phyloP scores from a whole-genome alignment of 2,113 vertebrate genomes.

The Emydocephalus ijimae region DNA sequence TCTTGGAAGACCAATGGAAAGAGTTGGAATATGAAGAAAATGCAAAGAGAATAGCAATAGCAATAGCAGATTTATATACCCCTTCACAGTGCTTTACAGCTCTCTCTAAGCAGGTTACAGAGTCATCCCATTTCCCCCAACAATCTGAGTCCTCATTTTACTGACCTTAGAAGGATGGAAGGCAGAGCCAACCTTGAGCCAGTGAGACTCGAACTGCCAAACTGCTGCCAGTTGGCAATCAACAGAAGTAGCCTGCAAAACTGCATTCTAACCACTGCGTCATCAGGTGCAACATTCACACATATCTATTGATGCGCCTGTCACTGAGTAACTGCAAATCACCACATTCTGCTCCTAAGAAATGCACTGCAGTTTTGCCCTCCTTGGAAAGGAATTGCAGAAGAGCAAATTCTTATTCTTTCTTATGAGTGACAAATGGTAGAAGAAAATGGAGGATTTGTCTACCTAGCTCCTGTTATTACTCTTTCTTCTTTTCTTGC shows the following conservation, averaged over 20 bases:
- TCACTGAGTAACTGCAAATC: background rate
- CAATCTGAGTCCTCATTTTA: too few species aligned
- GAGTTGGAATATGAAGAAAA: background rate
- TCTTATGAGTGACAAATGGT: background rate
- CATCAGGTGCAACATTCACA: background rate
- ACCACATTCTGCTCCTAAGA: background rate
- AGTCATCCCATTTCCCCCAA: too few species aligned
- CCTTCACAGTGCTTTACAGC: too few species aligned
- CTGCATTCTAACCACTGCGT: too few species aligned
- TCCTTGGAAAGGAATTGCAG: background rate
- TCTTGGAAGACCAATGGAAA: background rate
- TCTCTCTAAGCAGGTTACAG: too few species aligned
- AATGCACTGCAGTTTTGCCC: background rate
- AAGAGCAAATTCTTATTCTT: background rate
- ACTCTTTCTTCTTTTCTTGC: background rate
- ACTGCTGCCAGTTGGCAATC: too few species aligned
- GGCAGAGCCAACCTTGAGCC: too few species aligned
- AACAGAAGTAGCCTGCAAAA: too few species aligned
- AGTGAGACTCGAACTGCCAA: too few species aligned
- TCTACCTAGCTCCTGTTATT: background rate
- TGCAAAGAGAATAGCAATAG: background rate
- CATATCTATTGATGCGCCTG: background rate
- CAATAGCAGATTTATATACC: too few species aligned
- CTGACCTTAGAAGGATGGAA: too few species aligned
- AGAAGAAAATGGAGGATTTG: background rate